Conservation (phyloP, 2,113 vertebrate genomes). For the Athene noctua region DNA sequence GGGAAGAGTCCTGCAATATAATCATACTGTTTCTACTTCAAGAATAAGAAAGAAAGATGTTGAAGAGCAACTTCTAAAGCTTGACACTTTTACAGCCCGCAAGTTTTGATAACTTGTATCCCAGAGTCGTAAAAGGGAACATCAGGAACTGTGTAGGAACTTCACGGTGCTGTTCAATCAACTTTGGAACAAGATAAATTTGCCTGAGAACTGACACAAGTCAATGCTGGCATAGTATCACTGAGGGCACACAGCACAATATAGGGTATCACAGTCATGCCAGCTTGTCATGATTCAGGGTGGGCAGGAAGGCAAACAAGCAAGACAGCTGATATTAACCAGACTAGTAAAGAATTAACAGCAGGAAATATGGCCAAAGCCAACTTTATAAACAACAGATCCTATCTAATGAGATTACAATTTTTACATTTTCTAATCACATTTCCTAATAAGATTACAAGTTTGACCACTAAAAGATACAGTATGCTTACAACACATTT, state of each 20-base stretch:
- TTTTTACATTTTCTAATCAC: constrained; percentile 48
- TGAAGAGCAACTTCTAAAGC: neutral
- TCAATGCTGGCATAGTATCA: fast-evolving
- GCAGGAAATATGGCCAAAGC: constrained; percentile 21
- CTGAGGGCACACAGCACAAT: neutral
- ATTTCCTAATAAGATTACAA: constrained; percentile 37
- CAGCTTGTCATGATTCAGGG: neutral
- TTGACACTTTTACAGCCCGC: neutral
- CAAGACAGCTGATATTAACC: constrained; percentile 31
- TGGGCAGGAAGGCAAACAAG: neutral
- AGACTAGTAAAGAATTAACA: constrained; percentile 36
- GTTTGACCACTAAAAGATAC: constrained; percentile 5
- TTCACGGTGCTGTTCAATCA: fast-evolving
- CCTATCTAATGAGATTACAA: constrained; percentile 30
- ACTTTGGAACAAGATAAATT: neutral
- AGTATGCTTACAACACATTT: neutral
- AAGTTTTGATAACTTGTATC: neutral
- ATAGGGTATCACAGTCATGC: neutral
- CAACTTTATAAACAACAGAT: constrained; percentile 31
- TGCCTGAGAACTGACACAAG: neutral
- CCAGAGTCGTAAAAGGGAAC: neutral
- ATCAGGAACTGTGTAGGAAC: neutral
- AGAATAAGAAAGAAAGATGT: neutral
- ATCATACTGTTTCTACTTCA: neutral
- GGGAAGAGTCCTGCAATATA: neutral